Conservation (phyloP, 92 coral and sea anemone species). For the Porites divaricata region DNA sequence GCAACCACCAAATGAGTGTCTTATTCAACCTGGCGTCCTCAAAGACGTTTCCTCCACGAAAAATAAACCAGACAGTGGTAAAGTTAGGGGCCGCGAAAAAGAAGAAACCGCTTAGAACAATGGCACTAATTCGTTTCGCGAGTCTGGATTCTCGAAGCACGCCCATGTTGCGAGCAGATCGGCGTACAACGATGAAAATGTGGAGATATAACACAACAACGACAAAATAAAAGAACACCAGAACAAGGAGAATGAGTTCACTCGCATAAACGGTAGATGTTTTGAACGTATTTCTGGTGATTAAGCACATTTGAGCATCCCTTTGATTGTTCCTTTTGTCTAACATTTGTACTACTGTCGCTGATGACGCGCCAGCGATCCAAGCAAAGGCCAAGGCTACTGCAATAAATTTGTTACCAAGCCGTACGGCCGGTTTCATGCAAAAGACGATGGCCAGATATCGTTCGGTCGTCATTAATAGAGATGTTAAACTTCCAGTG, state of each 20-base stretch:
- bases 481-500: constrained; percentile 43
- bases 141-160: constrained; percentile 53
- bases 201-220: constrained; percentile 48
- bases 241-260: constrained; percentile 42
- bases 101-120: constrained; percentile 55
- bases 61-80: constrained; percentile 12
- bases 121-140: constrained; percentile 58
- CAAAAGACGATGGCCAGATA: constrained; percentile 61
- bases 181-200: constrained; percentile 47
- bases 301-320: constrained; percentile 15
- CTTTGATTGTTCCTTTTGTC: background rate
- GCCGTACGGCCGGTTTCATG: constrained; percentile 16
- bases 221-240: constrained; percentile 30
- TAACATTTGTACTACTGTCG: background rate
- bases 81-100: constrained; percentile 64
- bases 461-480: constrained; percentile 52
- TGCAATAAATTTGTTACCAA: constrained; percentile 1
- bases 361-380: constrained; percentile 10
- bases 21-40: constrained; percentile 24
- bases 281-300: constrained; percentile 3
- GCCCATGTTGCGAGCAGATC: constrained; percentile 47
- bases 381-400: background rate
- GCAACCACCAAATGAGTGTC: constrained; percentile 47
- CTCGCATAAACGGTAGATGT: constrained; percentile 31
- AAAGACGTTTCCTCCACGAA: constrained; percentile 9